phyloP scores from a whole-genome alignment of 2,113 vertebrate genomes.

The Meriones unguiculatus region DNA sequence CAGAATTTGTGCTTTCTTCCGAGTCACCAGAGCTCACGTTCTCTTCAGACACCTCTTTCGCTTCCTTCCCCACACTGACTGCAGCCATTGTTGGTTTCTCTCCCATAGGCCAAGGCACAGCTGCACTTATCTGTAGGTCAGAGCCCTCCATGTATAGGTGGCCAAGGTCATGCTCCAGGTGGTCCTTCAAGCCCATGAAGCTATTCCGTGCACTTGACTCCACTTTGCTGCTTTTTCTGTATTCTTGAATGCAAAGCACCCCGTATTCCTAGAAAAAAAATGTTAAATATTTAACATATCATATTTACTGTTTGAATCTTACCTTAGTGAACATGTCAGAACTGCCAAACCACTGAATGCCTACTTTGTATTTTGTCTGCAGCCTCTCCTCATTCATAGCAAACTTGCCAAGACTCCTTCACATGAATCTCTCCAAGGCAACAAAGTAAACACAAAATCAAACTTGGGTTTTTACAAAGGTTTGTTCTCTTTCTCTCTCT shows the following conservation, averaged over 20 bases:
- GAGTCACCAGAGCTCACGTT: conserved; percentile 87
- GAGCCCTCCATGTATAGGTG: conserved; percentile 93
- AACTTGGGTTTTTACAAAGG: neutral
- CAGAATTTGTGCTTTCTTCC: conserved; percentile 90
- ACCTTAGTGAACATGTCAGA: neutral
- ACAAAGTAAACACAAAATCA: neutral
- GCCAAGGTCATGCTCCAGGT: conserved; percentile 92
- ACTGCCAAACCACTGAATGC: neutral
- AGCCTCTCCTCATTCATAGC: neutral
- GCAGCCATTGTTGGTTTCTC: conserved; percentile 92
- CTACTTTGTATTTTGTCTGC: neutral
- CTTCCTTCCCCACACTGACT: conserved; percentile 87
- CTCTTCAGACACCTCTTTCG: conserved; percentile 86
- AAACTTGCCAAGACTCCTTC: neutral
- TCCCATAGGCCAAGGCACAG: conserved; percentile 88
- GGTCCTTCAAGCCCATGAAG: conserved; percentile 99
- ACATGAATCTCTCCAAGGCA: conserved; percentile 30
- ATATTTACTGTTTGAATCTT: neutral
- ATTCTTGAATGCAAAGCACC: conserved; percentile 89
- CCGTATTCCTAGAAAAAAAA: conserved; percentile 88
- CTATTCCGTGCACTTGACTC: conserved; percentile 93
- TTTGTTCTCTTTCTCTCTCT: neutral
- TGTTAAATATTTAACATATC: conserved; percentile 21
- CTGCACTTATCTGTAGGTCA: conserved; percentile 91
- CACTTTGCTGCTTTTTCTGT: conserved; percentile 88